Evolutionary conservation across 2,113 vertebrate species (phyloP).

Genomic region (Rousettus leschenaultii): DNA sequence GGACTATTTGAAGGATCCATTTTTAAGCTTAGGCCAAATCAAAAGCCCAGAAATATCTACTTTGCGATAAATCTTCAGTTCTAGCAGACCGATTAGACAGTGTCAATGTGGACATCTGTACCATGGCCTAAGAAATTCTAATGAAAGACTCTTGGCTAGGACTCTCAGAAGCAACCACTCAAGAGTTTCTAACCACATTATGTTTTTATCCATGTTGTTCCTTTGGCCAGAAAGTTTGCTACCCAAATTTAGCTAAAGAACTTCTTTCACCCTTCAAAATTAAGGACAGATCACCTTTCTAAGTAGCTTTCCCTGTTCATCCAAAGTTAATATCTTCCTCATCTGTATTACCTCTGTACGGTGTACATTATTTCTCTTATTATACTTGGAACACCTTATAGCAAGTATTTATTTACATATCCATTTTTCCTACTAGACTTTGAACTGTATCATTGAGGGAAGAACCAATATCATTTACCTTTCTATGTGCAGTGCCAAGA

Average conservation of each 20-base stretch:
- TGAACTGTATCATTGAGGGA: background rate
- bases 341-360: background rate
- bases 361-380: background rate
- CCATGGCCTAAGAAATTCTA: conserved; percentile 25
- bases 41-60: conserved; percentile 48
- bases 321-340: background rate
- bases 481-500: background rate
- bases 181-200: conserved; percentile 1
- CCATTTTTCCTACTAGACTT: background rate
- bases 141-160: conserved; percentile 31
- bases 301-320: background rate
- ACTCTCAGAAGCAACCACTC: conserved; percentile 39
- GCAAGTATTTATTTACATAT: background rate
- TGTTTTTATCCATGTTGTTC: conserved; percentile 34
- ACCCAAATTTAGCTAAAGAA: conserved; percentile 17
- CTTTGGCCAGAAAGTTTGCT: background rate
- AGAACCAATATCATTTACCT: background rate
- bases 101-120: conserved; percentile 12
- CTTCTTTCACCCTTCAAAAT: conserved; percentile 4
- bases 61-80: conserved; percentile 42
- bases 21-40: conserved; percentile 44
- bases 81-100: conserved; percentile 48
- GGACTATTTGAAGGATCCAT: conserved; percentile 61
- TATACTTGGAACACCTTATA: background rate
- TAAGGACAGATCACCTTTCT: background rate